Base-by-base conservation (phyloP, 2,888 invertebrate species). In the Colletes collaris region DNA sequence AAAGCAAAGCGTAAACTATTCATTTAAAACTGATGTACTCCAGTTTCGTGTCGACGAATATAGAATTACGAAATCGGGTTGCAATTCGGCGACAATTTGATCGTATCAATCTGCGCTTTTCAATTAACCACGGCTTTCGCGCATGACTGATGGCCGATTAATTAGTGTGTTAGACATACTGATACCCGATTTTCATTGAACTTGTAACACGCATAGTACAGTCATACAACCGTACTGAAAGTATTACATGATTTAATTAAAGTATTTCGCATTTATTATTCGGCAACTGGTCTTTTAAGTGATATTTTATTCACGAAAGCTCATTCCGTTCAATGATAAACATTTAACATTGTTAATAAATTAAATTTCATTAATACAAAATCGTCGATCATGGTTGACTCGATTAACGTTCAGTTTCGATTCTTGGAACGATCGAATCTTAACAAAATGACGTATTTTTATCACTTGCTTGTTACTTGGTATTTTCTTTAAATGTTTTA, bases 11-110 rank as follows among this genome's bases (percentile, higher is more conserved):
- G 58, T 62, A 73, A 70, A 65, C 76, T 79, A 67, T 85, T 73
- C 65, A 66, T 73, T 80, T 78, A 80, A 80, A 85, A 71, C 64
- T 7, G 73, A 73, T 56, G 68, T 59, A 58, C 52, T 16, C 50
- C 49, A 10, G 7, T 53, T 62, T 60, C 10, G 6, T 13, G 60
- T 16, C 8, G 58, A 46, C 56, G 56, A 40, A 52, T 69, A 52
- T 35, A 13, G 16, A 40, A 27, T 55, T 27, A 46, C 4, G 8
- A 49, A 55, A 64, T 56, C 49, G 19, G 65, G 70, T 68, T 67
- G 74, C 68, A 53, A 69, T 72, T 67, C 66, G 16, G 35, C 59
- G 64, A 73, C 72, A 63, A 50, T 62, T 58, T 63, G 66, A 69
- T 69, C 50, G 37, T 66, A 68, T 65, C 44, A 27, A 55, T 49